Conservation (phyloP, 2,888 invertebrate genomes). For the Myopa testacea region DNA sequence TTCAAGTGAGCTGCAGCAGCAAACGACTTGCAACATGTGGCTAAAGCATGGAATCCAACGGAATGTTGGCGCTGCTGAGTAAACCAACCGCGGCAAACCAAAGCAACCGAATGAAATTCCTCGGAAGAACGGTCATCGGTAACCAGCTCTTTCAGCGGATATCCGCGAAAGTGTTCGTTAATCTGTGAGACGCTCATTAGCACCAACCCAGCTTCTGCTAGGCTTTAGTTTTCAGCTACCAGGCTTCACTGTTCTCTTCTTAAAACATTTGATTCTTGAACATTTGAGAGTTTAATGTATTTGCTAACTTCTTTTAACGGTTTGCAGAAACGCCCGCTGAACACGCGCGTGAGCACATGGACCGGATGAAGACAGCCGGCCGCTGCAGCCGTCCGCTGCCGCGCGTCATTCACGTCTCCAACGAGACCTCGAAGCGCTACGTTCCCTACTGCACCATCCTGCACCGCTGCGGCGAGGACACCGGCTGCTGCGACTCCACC, state of each 20-base stretch:
- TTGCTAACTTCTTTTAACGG: no score
- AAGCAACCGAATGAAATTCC: neutral
- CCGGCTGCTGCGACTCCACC: slow-evolving; percentile 84
- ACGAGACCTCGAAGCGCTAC: slow-evolving; percentile 75
- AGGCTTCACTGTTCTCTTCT: no score
- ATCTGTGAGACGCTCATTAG: neutral
- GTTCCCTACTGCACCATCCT: slow-evolving; percentile 86
- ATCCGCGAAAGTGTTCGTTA: neutral
- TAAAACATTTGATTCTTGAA: no score
- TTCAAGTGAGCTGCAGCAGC: neutral
- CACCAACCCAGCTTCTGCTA: neutral
- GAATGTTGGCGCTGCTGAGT: neutral
- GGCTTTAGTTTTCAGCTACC: neutral
- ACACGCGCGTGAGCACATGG: slow-evolving; percentile 52
- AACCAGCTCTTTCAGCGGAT: neutral
- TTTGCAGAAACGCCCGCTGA: slow-evolving; percentile 53
- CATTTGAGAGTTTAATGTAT: neutral
- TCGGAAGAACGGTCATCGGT: neutral
- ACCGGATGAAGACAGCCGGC: slow-evolving; percentile 55
- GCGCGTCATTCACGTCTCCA: slow-evolving; percentile 58
- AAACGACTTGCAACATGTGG: neutral
- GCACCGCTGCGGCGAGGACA: slow-evolving; percentile 86
- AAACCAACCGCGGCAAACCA: neutral
- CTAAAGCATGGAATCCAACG: neutral
- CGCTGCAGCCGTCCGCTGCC: slow-evolving; percentile 59